phyloP scores from a whole-genome alignment of 2,113 vertebrate species.

The Pseudolaguvia tuberculata region DNA sequence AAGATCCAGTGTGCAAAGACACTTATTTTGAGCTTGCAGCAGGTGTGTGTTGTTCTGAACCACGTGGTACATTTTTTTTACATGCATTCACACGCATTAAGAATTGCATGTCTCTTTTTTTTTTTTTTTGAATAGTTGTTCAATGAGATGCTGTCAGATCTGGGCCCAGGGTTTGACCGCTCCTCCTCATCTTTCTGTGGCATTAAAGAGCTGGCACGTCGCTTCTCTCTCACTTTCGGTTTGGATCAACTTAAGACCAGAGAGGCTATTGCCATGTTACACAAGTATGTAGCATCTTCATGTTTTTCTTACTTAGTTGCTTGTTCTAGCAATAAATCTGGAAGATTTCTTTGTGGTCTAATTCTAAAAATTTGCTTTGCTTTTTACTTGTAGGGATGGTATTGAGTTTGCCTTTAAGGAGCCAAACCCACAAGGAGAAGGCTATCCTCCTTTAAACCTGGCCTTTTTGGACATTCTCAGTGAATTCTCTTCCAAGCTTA shows the following conservation, averaged over 20 bases:
- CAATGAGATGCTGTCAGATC: slow-evolving; percentile 97
- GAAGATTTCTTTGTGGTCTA: background rate
- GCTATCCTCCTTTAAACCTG: slow-evolving; percentile 89
- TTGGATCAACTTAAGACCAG: slow-evolving; percentile 97
- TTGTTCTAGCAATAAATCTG: too few relatives aligned
- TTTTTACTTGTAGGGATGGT: slow-evolving; percentile 76
- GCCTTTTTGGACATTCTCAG: slow-evolving; percentile 98
- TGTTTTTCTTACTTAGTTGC: background rate
- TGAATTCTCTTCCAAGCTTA: slow-evolving; percentile 98
- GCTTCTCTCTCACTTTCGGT: slow-evolving; percentile 97
- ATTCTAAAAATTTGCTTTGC: background rate
- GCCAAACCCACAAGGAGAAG: slow-evolving; percentile 92
- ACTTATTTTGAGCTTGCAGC: slow-evolving; percentile 96
- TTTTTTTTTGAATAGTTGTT: slow-evolving; percentile 74
- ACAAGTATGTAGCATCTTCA: slow-evolving; percentile 80
- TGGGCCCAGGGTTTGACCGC: slow-evolving; percentile 94
- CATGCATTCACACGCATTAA: background rate
- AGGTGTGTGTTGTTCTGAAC: slow-evolving; percentile 69
- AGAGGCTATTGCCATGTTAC: slow-evolving; percentile 98
- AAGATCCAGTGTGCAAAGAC: slow-evolving; percentile 99
- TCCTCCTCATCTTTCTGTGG: slow-evolving; percentile 94
- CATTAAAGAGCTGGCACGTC: slow-evolving; percentile 96
- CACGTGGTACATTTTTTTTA: background rate
- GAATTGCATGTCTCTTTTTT: background rate
- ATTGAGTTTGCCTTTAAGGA: slow-evolving; percentile 99